Evolutionary conservation across 2,888 invertebrate species (phyloP).

Genomic region (Callyntrura sp.): DNA sequence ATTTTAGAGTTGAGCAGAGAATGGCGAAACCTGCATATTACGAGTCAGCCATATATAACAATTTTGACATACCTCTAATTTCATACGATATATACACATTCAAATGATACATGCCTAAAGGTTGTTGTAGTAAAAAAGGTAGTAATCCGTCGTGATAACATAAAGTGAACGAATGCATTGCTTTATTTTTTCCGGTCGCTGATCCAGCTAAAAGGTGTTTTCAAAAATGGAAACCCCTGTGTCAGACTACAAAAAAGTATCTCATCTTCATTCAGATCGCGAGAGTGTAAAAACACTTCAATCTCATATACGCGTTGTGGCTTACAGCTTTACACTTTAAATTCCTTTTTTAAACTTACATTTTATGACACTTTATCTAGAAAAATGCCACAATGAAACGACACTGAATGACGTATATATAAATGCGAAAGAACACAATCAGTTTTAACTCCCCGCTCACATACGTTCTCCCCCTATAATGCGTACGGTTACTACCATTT

Average conservation of each 20-base stretch:
- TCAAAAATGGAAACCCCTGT: neutral
- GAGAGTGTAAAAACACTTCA: neutral
- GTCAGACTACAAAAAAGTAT: neutral
- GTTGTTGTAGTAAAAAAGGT: too few relatives aligned
- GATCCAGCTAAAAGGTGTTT: neutral
- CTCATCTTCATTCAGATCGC: neutral
- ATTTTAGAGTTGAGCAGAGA: too few relatives aligned
- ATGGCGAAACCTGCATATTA: too few relatives aligned
- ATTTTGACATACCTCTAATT: too few relatives aligned
- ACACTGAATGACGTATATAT: neutral
- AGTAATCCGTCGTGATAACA: neutral
- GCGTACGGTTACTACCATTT: conserved; percentile 27
- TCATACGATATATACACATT: too few relatives aligned
- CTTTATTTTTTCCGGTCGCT: neutral
- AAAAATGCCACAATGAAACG: neutral
- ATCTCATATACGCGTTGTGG: neutral
- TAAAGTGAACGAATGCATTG: neutral
- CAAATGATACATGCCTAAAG: too few relatives aligned
- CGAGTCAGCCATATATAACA: too few relatives aligned
- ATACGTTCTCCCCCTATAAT: neutral
- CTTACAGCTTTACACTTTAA: neutral
- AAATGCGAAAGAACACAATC: neutral
- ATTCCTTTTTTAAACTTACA: conserved; percentile 6
- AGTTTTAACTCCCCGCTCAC: neutral
- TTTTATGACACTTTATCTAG: conserved; percentile 21